A percentile compares a stretch with the other conserved stretches of the same genome.
phyloP scores from a whole-genome alignment of 2,113 vertebrate genomes.

The Gymnarchus niloticus region DNA sequence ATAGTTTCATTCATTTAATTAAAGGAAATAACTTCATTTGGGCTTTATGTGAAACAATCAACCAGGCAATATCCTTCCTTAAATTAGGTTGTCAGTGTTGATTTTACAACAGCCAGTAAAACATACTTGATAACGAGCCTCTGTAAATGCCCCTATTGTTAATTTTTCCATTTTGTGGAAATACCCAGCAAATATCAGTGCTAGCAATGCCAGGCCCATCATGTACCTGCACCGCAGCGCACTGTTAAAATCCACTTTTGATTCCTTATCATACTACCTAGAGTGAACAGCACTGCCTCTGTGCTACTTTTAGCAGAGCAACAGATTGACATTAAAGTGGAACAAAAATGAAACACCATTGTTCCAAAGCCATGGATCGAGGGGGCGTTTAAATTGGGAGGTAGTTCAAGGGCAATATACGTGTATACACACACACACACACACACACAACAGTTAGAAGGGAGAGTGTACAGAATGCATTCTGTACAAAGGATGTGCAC shows the following conservation, averaged over 20 bases:
- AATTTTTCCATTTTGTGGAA: neutral
- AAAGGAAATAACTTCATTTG: neutral
- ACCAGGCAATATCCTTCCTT: neutral
- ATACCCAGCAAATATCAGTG: neutral
- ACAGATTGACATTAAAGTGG: neutral
- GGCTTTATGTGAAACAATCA: neutral
- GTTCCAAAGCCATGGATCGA: neutral
- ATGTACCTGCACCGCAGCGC: neutral
- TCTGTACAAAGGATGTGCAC: neutral
- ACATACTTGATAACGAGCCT: neutral
- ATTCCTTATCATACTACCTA: neutral
- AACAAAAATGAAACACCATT: neutral
- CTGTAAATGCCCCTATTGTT: neutral
- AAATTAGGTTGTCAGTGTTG: neutral
- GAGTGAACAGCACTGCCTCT: neutral
- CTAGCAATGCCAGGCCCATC: neutral
- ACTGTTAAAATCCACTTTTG: neutral
- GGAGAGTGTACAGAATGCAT: neutral
- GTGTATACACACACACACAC: neutral
- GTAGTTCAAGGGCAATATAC: neutral
- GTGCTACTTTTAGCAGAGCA: neutral
- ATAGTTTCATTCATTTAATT: neutral
- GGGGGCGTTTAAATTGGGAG: neutral
- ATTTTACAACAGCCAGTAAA: neutral
- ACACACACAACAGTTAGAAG: too few relatives aligned